Evolutionary conservation across 2,888 invertebrate genomes (phyloP), one percentile per base, ranked within the genome.

Genomic region (Ochropleura leucogaster): DNA sequence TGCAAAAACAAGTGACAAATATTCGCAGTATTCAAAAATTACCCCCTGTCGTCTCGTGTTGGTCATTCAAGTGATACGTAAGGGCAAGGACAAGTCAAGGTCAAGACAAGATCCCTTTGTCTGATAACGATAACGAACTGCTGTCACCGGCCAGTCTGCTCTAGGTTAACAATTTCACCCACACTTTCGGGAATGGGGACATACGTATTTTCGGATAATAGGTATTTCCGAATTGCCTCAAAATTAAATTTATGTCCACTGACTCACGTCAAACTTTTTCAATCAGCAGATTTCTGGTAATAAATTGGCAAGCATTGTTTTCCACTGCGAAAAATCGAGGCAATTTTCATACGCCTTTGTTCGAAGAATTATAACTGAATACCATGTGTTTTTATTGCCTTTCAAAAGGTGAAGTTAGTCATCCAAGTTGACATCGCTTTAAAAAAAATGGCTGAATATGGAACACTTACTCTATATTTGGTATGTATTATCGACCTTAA

Each of bases 301-400:
- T 80, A 75, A 63, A 80, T 76, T 80, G 76, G 51, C 66, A 66
- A 79, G 46, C 72, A 80, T 84, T 84, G 81, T 80, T 80, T 67
- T 70, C 14, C 9, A 49, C 30, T 59, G 64, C 72, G 76, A 65
- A 84, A 80, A 69, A 62, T 84, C n/a, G 68, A 80, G 72, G 82
- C 81, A 68, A 76, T 80, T 80, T 84, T 72, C 72, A 57, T 51
- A 74, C 53, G 76, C 69, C 64, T 72, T 82, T 84, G 59, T 80
- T 60, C 42, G 4, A 57, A 67, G 67, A 57, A 40, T 72, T 46
- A 75, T 68, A 65, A 63, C 55, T 55, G 75, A 69, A 69, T 72
- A 74, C n/a, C n/a, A 59, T 55, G 20, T 65, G 5, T 67, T 79
- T 71, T 83, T 67, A 66, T 75, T 63, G 60, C 59, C 44, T 65